Evolutionary conservation across 2,888 invertebrate species (phyloP).

Genomic region (Zygogramma bicolorata): DNA sequence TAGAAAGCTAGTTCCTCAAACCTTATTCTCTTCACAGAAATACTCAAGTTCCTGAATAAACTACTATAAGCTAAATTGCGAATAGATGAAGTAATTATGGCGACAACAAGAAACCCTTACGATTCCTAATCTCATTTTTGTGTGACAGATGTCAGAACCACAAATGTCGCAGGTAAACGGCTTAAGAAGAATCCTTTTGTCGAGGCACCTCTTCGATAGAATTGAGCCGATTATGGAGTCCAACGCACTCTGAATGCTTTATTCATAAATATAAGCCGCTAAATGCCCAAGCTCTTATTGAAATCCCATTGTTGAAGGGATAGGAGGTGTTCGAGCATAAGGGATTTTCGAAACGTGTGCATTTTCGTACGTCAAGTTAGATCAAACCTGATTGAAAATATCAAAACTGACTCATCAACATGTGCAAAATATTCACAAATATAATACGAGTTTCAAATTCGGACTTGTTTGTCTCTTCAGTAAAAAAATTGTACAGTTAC

Average conservation of each 20-base stretch:
- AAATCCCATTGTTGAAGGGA: neutral
- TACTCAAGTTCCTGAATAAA: too few relatives aligned
- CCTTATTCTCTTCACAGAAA: too few relatives aligned
- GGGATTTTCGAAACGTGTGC: neutral
- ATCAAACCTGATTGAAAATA: neutral
- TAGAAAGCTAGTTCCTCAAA: too few relatives aligned
- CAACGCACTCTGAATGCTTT: neutral
- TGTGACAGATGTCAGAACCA: slow-evolving; percentile 7
- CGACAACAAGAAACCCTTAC: neutral
- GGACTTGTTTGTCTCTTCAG: too few relatives aligned
- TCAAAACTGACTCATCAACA: too few relatives aligned
- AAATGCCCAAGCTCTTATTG: slow-evolving; percentile 6
- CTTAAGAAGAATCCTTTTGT: slow-evolving; percentile 7
- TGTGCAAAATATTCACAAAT: too few relatives aligned
- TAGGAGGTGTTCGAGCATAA: neutral
- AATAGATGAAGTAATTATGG: neutral
- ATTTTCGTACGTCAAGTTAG: neutral
- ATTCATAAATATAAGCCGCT: slow-evolving; percentile 1
- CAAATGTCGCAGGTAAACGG: neutral
- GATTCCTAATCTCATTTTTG: slow-evolving; percentile 10
- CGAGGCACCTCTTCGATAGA: neutral
- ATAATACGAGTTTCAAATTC: too few relatives aligned
- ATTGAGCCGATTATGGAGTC: neutral
- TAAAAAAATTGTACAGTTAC: too few relatives aligned
- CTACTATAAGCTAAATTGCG: neutral